Evolutionary conservation across 2,888 invertebrate species (phyloP).

Genomic region (Elysia crispata): DNA sequence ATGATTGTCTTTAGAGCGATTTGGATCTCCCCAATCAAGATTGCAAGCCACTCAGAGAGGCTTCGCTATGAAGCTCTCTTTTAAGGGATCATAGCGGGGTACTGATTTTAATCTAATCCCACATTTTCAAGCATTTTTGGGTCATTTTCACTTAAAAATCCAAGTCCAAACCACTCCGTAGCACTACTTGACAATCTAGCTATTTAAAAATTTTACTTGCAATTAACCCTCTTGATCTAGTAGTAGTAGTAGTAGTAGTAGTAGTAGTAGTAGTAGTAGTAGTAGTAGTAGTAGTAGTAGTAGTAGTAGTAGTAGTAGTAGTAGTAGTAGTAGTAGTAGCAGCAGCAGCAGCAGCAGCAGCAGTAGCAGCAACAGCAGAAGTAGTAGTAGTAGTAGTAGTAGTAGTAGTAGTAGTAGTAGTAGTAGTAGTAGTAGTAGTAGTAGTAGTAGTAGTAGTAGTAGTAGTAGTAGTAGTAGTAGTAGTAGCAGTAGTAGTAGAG

Average conservation of each 20-base stretch:
- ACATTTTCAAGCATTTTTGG: too few relatives aligned
- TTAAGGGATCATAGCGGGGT: too few relatives aligned
- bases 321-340: not conserved
- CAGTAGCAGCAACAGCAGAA: too few relatives aligned
- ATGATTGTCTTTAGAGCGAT: too few relatives aligned
- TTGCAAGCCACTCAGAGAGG: too few relatives aligned
- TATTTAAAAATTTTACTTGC: too few relatives aligned
- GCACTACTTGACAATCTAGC: too few relatives aligned
- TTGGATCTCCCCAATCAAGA: too few relatives aligned
- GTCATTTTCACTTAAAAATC: too few relatives aligned
- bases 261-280: not conserved
- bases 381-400: not conserved
- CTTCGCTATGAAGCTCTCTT: too few relatives aligned
- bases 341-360: not conserved
- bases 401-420: constrained; percentile 9
- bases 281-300: not conserved
- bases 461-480: constrained; percentile 4
- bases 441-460: constrained; percentile 9
- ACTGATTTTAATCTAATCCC: too few relatives aligned
- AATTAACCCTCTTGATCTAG: not conserved
- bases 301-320: not conserved
- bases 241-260: not conserved
- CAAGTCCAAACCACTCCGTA: too few relatives aligned
- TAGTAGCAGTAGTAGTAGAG: not conserved
- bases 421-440: constrained; percentile 4